Percentiles rank a stretch among this genome's conserved stretches.
These are phyloP conservation scores for Nomada goodeniana DNA, from an alignment of 2,888 invertebrate species.

Conservation along the genomic window DNA sequence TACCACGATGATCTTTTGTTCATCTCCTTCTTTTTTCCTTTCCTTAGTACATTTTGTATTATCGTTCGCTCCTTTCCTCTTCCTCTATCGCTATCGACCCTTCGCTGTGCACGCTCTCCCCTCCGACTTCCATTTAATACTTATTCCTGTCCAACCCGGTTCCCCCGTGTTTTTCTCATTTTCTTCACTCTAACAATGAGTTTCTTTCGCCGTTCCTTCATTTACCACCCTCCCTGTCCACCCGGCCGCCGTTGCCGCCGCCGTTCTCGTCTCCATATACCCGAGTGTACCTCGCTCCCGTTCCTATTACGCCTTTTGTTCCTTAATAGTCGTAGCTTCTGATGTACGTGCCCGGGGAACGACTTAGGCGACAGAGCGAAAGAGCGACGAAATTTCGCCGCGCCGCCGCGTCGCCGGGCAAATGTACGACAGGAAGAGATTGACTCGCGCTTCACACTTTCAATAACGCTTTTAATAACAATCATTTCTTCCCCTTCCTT, in stretches of 20 bases:
- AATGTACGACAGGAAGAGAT: conserved; percentile 18
- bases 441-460: conserved; percentile 23
- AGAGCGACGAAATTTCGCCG: conserved; percentile 37
- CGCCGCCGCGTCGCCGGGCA: conserved; percentile 13
- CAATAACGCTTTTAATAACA: conserved; percentile 43
- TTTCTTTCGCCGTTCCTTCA: conserved; percentile 42
- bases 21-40: not conserved
- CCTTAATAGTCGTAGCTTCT: conserved; percentile 41
- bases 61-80: not conserved
- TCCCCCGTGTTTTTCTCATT: conserved; percentile 29
- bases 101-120: conserved; percentile 11
- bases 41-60: conserved; percentile 16
- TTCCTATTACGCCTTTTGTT: conserved; percentile 35
- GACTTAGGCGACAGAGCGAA: conserved; percentile 28
- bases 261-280: conserved; percentile 12
- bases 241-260: not conserved
- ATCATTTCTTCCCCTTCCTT: not conserved
- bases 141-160: conserved; percentile 16
- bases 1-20: not conserved
- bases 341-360: conserved; percentile 35
- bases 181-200: conserved; percentile 39
- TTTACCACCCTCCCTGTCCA: not conserved
- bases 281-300: conserved; percentile 21
- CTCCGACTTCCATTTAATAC: conserved; percentile 43
- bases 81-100: conserved; percentile 21